Percentiles rank a stretch among this genome's conserved stretches.
These are phyloP conservation scores for Dyspetes luteomarginatus DNA, from an alignment of 2,888 invertebrate genomes.

Conservation along the genomic window DNA sequence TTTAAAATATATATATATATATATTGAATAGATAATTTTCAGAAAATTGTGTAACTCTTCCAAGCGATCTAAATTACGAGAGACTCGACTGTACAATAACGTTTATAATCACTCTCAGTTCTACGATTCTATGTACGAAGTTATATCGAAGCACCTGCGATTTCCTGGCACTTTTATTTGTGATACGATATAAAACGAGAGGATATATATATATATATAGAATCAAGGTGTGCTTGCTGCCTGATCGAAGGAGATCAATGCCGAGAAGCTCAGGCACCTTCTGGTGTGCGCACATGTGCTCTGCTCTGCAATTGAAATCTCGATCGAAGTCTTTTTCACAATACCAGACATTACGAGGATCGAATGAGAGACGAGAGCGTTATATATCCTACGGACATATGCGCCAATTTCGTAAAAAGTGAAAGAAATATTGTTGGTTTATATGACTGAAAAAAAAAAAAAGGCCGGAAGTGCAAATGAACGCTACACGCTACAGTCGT, in stretches of 20 bases:
- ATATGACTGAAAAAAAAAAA: slow-evolving; percentile 29
- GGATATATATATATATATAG: slow-evolving; percentile 11
- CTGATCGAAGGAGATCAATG: slow-evolving; percentile 44
- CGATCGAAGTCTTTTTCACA: slow-evolving; percentile 55
- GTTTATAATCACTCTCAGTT: slow-evolving; percentile 52
- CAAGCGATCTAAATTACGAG: background rate
- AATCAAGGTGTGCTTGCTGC: no score
- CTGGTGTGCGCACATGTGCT: slow-evolving; percentile 17
- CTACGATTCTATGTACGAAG: slow-evolving; percentile 33
- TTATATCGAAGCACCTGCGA: slow-evolving; percentile 55
- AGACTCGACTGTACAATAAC: slow-evolving; percentile 36
- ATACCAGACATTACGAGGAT: slow-evolving; percentile 59
- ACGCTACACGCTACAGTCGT: no score
- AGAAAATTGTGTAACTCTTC: no score
- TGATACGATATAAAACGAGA: slow-evolving; percentile 31
- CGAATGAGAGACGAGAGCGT: background rate
- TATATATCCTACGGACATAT: slow-evolving; percentile 36
- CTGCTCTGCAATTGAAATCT: slow-evolving; percentile 55
- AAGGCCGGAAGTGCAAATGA: slow-evolving; percentile 28
- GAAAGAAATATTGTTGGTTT: slow-evolving; percentile 45
- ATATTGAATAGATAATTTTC: no score
- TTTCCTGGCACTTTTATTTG: slow-evolving; percentile 60
- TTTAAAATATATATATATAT: no score
- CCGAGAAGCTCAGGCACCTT: slow-evolving; percentile 40
- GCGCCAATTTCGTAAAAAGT: slow-evolving; percentile 54